These are phyloP conservation scores for Yasuhikotakia modesta DNA, from an alignment of 2,797 vertebrate species.

Conservation along the genomic window DNA sequence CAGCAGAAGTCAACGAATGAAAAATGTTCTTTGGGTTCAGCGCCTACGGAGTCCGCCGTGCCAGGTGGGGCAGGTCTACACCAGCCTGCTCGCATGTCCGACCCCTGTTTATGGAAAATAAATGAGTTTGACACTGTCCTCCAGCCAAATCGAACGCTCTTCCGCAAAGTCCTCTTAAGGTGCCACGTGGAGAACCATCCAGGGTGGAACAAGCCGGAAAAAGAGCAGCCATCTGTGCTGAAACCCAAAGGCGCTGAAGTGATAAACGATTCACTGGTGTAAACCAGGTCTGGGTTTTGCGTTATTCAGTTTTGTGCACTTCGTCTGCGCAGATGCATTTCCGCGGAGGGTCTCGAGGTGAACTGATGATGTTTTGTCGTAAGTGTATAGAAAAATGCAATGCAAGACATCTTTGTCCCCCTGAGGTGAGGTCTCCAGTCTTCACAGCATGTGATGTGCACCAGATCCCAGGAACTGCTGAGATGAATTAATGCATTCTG, in stretches of 20 bases:
- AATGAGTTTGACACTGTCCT: conserved; percentile 53
- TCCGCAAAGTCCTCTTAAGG: conserved; percentile 44
- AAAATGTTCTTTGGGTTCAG: conserved; percentile 56
- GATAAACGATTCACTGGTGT: conserved; percentile 69
- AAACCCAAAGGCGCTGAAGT: conserved; percentile 63
- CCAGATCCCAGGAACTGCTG: conserved; percentile 7
- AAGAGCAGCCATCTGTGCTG: conserved; percentile 62
- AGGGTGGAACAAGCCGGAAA: conserved; percentile 64
- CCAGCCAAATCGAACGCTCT: conserved; percentile 54
- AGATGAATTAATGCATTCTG: conserved; percentile 46
- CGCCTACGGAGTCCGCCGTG: conserved; percentile 59
- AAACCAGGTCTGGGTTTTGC: conserved; percentile 63
- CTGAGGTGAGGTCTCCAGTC: conserved; percentile 34
- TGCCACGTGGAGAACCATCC: conserved; percentile 35
- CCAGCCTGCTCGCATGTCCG: conserved; percentile 44
- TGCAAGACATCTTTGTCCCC: conserved; percentile 24
- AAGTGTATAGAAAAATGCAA: conserved; percentile 58
- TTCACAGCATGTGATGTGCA: conserved; percentile 30
- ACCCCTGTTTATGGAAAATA: conserved; percentile 64
- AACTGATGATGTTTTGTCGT: conserved; percentile 67
- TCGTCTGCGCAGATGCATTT: conserved; percentile 51
- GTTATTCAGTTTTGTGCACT: conserved; percentile 16
- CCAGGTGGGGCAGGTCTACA: conserved; percentile 53
- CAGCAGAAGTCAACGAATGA: conserved; percentile 62
- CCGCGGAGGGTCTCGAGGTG: conserved; percentile 57